Percentiles rank a stretch among this genome's conserved stretches.
phyloP scores from a whole-genome alignment of 1,140 invertebrate genomes.

The Drosophila suzukii region DNA sequence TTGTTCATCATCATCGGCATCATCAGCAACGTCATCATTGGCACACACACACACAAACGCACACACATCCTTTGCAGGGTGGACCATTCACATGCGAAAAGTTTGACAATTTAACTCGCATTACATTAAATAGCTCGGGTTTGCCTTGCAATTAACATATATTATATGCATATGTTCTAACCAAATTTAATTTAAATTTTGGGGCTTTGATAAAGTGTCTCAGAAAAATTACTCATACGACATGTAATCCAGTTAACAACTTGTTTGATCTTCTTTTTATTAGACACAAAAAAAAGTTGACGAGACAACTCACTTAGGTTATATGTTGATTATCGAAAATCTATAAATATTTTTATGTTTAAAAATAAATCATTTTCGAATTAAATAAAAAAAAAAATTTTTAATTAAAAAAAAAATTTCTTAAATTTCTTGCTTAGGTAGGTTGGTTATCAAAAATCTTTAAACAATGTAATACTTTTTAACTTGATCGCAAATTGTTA shows the following conservation, averaged over 20 bases:
- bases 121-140: constrained; percentile 23
- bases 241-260: not conserved
- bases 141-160: constrained; percentile 18
- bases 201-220: not conserved
- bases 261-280: not conserved
- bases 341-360: too few species aligned
- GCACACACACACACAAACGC: constrained; percentile 26
- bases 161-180: not conserved
- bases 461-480: too few species aligned
- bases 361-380: too few species aligned
- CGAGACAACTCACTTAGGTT: not conserved
- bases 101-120: constrained; percentile 22
- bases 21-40: constrained; percentile 33
- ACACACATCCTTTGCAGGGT: constrained; percentile 16
- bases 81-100: constrained; percentile 25
- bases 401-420: too few species aligned
- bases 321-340: too few species aligned
- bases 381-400: too few species aligned
- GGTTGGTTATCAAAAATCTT: too few species aligned
- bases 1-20: constrained; percentile 71
- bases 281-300: not conserved
- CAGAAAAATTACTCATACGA: constrained; percentile 8
- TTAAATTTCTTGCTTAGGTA: too few species aligned
- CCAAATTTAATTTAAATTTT: constrained; percentile 7
- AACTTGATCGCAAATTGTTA: too few species aligned